Evolutionary conservation across 1,140 invertebrate species (phyloP).

Genomic region (Drosophila sucinea): DNA sequence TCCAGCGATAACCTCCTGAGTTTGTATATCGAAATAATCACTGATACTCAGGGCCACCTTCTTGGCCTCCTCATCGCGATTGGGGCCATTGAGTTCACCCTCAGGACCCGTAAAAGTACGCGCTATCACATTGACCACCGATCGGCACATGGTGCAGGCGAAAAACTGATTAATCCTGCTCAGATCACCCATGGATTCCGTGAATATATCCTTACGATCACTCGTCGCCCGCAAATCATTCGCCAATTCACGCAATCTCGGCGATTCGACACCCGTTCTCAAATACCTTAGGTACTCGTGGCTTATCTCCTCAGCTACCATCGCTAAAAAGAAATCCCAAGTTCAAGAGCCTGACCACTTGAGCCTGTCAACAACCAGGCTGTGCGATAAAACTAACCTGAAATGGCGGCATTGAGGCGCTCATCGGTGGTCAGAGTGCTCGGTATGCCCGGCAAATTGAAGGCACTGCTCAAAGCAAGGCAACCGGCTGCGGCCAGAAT

Average conservation of each 20-base stretch:
- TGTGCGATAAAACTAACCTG: conserved; percentile 36
- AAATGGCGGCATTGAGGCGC: conserved; percentile 27
- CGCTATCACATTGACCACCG: conserved; percentile 82
- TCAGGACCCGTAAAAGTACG: conserved; percentile 61
- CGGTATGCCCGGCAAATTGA: conserved; percentile 34
- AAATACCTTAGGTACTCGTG: conserved; percentile 64
- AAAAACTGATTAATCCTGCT: conserved; percentile 57
- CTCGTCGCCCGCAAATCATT: conserved; percentile 46
- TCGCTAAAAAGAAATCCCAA: conserved; percentile 27
- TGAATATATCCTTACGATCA: conserved; percentile 60
- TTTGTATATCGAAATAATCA: conserved; percentile 73
- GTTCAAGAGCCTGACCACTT: conserved; percentile 23
- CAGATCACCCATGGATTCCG: conserved; percentile 51
- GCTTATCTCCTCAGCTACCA: conserved; percentile 63
- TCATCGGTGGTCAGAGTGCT: conserved; percentile 35
- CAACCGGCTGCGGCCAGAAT: conserved; percentile 30
- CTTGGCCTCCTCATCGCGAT: conserved; percentile 83
- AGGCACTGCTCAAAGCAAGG: conserved; percentile 20
- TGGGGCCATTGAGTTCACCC: conserved; percentile 53
- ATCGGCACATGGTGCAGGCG: conserved; percentile 85
- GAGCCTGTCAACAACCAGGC: conserved; percentile 31
- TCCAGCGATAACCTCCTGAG: conserved; percentile 83
- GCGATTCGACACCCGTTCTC: conserved; percentile 48
- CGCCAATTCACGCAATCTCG: conserved; percentile 40
- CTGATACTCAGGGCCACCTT: conserved; percentile 76